These are phyloP conservation scores for Rhagoletis pomonella DNA, from an alignment of 1,140 invertebrate species.

Conservation along the genomic window DNA sequence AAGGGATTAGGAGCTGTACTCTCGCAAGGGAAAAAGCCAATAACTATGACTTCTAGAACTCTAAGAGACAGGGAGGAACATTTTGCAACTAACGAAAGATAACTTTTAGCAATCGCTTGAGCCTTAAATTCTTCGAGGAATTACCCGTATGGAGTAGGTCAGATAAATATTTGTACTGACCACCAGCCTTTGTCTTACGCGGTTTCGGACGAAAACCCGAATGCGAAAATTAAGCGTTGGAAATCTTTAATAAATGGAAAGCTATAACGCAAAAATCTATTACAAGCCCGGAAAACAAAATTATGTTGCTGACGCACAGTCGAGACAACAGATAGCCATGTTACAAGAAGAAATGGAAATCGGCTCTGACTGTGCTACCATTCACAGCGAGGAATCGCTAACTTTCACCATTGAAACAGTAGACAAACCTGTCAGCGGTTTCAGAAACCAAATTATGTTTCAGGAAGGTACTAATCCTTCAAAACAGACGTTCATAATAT, in stretches of 20 bases:
- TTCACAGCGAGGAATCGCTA: constrained; percentile 57
- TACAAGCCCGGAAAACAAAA: constrained; percentile 66
- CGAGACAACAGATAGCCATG: constrained; percentile 53
- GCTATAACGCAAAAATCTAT: constrained; percentile 57
- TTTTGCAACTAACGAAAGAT: constrained; percentile 54
- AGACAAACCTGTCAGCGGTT: constrained; percentile 57
- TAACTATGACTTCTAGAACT: constrained; percentile 57
- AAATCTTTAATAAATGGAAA: constrained; percentile 51
- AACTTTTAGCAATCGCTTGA: constrained; percentile 53
- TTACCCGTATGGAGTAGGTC: constrained; percentile 48
- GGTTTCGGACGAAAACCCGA: constrained; percentile 53
- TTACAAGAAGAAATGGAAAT: constrained; percentile 23
- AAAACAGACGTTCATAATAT: background rate
- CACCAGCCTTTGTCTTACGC: constrained; percentile 56
- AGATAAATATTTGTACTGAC: constrained; percentile 54
- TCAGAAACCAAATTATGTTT: constrained; percentile 54
- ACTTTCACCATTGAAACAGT: constrained; percentile 56
- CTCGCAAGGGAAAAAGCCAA: constrained; percentile 62
- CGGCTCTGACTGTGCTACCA: constrained; percentile 48
- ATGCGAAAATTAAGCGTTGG: constrained; percentile 54
- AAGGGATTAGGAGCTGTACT: constrained; percentile 64
- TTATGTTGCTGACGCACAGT: constrained; percentile 61
- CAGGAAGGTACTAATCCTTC: background rate
- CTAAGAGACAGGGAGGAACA: constrained; percentile 35
- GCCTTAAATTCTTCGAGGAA: constrained; percentile 47